phyloP scores from a whole-genome alignment of 2,113 vertebrate genomes.

The Aptenodytes forsteri region DNA sequence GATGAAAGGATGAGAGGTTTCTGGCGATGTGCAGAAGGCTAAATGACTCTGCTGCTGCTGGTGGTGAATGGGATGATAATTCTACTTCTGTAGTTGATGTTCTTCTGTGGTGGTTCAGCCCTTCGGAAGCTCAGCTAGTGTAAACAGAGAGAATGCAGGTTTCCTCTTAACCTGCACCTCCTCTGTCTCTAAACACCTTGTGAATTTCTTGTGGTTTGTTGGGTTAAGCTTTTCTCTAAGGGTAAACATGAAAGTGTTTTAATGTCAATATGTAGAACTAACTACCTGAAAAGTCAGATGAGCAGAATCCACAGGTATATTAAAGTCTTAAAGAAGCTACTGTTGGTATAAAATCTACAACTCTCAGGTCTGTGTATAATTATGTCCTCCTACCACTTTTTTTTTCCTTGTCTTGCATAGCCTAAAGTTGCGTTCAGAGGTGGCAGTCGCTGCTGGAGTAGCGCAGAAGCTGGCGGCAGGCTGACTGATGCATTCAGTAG shows the following conservation, averaged over 20 bases:
- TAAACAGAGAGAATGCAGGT: not conserved
- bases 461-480: constrained; percentile 16
- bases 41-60: not conserved
- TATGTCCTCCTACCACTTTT: not conserved
- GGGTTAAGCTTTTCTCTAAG: not conserved
- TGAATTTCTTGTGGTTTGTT: not conserved
- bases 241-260: not conserved
- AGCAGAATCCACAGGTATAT: not conserved
- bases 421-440: constrained; percentile 59
- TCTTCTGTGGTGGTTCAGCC: not conserved
- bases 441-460: constrained; percentile 59
- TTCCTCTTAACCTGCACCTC: not conserved
- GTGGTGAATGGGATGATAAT: not conserved
- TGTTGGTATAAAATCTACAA: not conserved
- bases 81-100: not conserved
- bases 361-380: not conserved
- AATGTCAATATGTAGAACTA: rapidly evolving
- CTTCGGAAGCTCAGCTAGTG: not conserved
- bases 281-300: not conserved
- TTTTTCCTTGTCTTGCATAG: not conserved
- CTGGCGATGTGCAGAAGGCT: rapidly evolving
- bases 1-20: not conserved
- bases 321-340: not conserved
- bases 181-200: not conserved
- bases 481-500: constrained; percentile 60